Conservation (phyloP, 2,888 invertebrate species). For the Orchestes rusci region DNA sequence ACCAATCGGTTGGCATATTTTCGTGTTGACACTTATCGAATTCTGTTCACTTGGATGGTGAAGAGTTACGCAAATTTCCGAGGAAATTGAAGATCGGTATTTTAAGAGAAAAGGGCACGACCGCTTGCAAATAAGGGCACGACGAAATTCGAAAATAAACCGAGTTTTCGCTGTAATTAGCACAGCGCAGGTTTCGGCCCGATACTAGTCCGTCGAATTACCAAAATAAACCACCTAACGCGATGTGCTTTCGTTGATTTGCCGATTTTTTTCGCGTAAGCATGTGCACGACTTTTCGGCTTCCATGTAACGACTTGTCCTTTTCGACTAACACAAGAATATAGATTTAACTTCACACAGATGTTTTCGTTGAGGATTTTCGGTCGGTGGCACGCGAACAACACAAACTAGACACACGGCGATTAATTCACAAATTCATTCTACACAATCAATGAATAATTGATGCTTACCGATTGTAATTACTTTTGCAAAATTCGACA, state of each 20-base stretch:
- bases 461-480: slow-evolving; percentile 52
- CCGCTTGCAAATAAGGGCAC: no score
- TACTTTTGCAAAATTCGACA: slow-evolving; percentile 53
- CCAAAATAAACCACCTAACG: slow-evolving; percentile 23
- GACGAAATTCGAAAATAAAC: slow-evolving; percentile 13
- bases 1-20: slow-evolving; percentile 21
- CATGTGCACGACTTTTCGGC: slow-evolving; percentile 47
- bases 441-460: slow-evolving; percentile 34
- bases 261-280: slow-evolving; percentile 40
- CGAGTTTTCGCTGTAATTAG: slow-evolving; percentile 11
- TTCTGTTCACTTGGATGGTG: slow-evolving; percentile 3
- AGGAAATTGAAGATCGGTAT: slow-evolving; percentile 1
- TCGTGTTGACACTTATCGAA: slow-evolving; percentile 19
- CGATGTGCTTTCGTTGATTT: slow-evolving; percentile 22
- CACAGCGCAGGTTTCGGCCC: slow-evolving; percentile 22
- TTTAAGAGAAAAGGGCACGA: slow-evolving; percentile 8
- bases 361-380: slow-evolving; percentile 32
- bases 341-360: slow-evolving; percentile 34
- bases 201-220: slow-evolving; percentile 24
- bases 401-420: slow-evolving; percentile 28
- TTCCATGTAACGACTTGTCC: slow-evolving; percentile 39
- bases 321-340: slow-evolving; percentile 37
- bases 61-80: no score
- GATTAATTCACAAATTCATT: slow-evolving; percentile 25
- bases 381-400: slow-evolving; percentile 28